Conservation (phyloP, 2,888 invertebrate genomes). For the Dicyrtoma fusca region DNA sequence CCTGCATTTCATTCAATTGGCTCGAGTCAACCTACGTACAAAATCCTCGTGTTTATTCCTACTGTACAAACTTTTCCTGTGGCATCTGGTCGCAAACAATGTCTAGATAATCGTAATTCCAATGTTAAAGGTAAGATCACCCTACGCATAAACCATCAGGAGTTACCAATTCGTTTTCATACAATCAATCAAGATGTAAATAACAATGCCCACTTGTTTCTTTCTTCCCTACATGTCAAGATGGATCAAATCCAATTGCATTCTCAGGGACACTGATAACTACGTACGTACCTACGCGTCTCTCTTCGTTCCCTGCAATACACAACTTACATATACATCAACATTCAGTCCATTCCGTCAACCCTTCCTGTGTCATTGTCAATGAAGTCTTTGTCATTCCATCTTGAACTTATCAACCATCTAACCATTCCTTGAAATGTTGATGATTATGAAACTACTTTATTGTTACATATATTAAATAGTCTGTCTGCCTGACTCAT, state of each 20-base stretch:
- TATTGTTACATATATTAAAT: neutral
- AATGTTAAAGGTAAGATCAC: slow-evolving; percentile 28
- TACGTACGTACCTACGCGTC: neutral
- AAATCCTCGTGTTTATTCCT: slow-evolving; percentile 5
- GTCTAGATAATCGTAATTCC: neutral
- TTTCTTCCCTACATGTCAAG: slow-evolving; percentile 24
- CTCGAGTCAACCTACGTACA: slow-evolving; percentile 6
- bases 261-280: slow-evolving; percentile 2
- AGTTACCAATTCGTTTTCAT: slow-evolving; percentile 18
- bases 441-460: slow-evolving; percentile 9
- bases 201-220: slow-evolving; percentile 36
- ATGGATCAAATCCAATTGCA: slow-evolving; percentile 25
- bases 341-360: slow-evolving; percentile 3
- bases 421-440: neutral
- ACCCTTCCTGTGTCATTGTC: slow-evolving; percentile 15
- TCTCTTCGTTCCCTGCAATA: neutral
- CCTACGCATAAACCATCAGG: slow-evolving; percentile 26
- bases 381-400: slow-evolving; percentile 16
- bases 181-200: slow-evolving; percentile 35
- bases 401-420: slow-evolving; percentile 2
- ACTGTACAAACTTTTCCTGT: neutral
- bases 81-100: neutral
- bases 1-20: no score
- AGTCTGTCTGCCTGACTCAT: neutral
- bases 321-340: neutral